phyloP scores from a whole-genome alignment of 2,797 vertebrate genomes.

The Molossus alvarezi region DNA sequence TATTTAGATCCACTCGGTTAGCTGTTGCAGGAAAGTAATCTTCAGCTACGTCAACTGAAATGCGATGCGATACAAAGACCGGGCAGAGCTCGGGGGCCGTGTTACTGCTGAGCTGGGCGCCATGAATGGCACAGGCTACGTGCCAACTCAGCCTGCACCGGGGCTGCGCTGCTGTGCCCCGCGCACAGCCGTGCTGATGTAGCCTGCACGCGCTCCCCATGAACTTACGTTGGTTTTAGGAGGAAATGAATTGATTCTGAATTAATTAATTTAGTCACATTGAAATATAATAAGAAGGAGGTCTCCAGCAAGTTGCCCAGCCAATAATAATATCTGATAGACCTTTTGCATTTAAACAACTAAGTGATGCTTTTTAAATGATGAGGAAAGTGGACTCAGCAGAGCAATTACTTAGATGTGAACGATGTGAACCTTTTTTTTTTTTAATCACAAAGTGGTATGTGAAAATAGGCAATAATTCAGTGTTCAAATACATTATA shows the following conservation, averaged over 20 bases:
- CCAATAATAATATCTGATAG: conserved; percentile 78
- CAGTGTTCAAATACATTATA: conserved; percentile 86
- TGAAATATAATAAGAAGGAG: conserved; percentile 77
- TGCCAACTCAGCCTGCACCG: conserved; percentile 8
- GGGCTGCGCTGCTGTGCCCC: too few species aligned
- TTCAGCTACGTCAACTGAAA: conserved; percentile 72
- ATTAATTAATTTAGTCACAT: conserved; percentile 86
- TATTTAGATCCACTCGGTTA: conserved; percentile 61
- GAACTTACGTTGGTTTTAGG: conserved; percentile 81
- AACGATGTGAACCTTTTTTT: conserved; percentile 90
- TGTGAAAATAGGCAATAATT: conserved; percentile 88
- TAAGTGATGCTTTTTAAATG: conserved; percentile 85
- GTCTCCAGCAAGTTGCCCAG: conserved; percentile 74
- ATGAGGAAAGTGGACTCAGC: conserved; percentile 85
- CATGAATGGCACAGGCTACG: conserved; percentile 71
- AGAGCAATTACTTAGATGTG: conserved; percentile 87
- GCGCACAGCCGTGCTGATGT: not conserved
- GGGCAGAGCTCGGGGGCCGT: conserved; percentile 61
- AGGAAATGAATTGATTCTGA: conserved; percentile 81
- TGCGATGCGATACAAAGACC: conserved; percentile 62
- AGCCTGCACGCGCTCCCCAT: conserved; percentile 52
- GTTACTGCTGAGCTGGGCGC: conserved; percentile 68
- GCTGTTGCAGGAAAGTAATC: not conserved
- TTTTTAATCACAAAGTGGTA: conserved; percentile 85
- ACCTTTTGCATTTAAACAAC: conserved; percentile 85